Evolutionary conservation across 2,113 vertebrate genomes (phyloP), one percentile per base, ranked within the genome.

Genomic region (Chaetorhynchus papuensis): DNA sequence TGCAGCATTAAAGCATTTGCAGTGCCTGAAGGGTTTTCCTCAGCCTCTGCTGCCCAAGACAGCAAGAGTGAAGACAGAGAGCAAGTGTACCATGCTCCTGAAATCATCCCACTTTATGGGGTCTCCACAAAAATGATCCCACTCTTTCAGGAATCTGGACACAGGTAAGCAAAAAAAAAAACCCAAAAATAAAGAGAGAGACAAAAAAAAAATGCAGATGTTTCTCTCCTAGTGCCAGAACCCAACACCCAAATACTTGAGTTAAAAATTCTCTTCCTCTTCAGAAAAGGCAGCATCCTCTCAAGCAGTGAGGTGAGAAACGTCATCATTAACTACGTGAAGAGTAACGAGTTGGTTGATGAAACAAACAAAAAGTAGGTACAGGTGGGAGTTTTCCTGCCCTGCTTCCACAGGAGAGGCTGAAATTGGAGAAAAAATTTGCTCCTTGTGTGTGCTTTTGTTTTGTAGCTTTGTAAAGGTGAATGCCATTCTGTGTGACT

Each of bases 331-430:
- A 98, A 98, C 61, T 99, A 99, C 2, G 98, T 99, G 83, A 99
- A 99, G 97, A 98, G 65, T 35, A 99, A 99, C 5, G 98, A 99
- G 69, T 75, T 99, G 74, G 98, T 99, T 69, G 98, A 99, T 96
- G 97, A 98, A 86, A 96, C 97, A 74, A 99, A 99, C 96, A 99
- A 99, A 80, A 99, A 99, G 99, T 99, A 96, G 98, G 98, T 97
- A 37, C 63, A 45, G 4, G 0, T 7, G 15, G 69, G 37, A 69
- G 6, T 33, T 81, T 28, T 81, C 61, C 42, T 89, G 5, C 35
- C 13, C 49, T 60, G 37, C 47, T 75, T 71, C 80, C 53, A 5
- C 18, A 27, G 24, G 47, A 37, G 33, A 23, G n/a, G 54, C 83
- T 78, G 85, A 66, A 85, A 45, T 41, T 3, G 30, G 44, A 66